Conservation (phyloP, 2,113 vertebrate species). For the Butorides virescens region DNA sequence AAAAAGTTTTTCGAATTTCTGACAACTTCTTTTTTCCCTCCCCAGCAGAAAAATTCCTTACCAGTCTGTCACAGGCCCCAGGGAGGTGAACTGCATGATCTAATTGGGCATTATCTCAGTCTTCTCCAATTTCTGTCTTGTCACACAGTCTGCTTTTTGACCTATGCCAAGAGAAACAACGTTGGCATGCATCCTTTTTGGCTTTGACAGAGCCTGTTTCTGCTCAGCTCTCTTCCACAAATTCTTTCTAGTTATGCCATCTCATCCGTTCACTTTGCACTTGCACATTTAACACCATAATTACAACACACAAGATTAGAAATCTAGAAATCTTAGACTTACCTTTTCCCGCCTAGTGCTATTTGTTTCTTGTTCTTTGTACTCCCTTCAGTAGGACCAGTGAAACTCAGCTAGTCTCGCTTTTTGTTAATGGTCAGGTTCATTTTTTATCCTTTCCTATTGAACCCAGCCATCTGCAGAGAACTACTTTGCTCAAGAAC, state of each 20-base stretch:
- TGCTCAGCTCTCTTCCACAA: conserved; percentile 48
- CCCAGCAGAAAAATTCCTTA: background rate
- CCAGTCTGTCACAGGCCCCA: conserved; percentile 17
- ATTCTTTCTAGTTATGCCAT: conserved; percentile 53
- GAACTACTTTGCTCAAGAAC: conserved; percentile 9
- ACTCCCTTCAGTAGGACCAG: background rate
- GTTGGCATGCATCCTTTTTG: conserved; percentile 55
- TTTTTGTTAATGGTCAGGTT: background rate
- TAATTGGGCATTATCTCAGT: conserved; percentile 62
- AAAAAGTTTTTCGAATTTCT: background rate
- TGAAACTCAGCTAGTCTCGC: background rate
- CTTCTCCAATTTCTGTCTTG: conserved; percentile 64
- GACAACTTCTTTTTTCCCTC: background rate
- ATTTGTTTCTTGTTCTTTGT: conserved; percentile 7
- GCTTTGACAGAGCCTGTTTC: conserved; percentile 54
- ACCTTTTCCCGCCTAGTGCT: background rate
- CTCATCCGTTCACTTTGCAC: conserved; percentile 9
- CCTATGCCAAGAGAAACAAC: conserved; percentile 67
- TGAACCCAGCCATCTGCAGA: background rate
- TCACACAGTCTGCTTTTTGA: conserved; percentile 65
- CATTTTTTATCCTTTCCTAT: background rate
- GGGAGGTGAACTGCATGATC: conserved; percentile 61
- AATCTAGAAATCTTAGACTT: background rate
- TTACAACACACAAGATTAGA: conserved; percentile 21
- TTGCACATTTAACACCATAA: conserved; percentile 10